Conservation (phyloP, 1,140 invertebrate species). For the Brachionus manjavacas region DNA sequence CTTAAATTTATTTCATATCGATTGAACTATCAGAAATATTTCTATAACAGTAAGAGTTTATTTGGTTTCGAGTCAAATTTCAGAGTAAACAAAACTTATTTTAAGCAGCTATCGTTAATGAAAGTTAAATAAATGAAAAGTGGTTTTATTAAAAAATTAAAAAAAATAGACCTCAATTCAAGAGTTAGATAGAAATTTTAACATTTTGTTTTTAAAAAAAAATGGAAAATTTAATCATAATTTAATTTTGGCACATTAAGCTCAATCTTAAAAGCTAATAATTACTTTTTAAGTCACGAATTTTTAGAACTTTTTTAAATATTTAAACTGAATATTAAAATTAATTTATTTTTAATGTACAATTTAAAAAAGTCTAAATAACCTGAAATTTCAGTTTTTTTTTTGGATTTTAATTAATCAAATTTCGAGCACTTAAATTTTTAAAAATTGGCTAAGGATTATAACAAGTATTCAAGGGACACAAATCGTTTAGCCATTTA, state of each 20-base stretch:
- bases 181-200: neutral
- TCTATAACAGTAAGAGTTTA: neutral
- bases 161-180: neutral
- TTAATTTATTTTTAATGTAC: neutral
- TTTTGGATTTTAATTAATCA: neutral
- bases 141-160: no score
- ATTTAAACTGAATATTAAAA: neutral
- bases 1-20: neutral
- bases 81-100: neutral
- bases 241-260: neutral
- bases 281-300: neutral
- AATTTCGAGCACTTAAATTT: neutral
- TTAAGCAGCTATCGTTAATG: neutral
- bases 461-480: neutral
- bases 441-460: neutral
- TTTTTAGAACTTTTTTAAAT: neutral
- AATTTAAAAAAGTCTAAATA: neutral
- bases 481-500: neutral
- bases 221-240: neutral
- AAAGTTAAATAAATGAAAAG: neutral
- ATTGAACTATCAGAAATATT: neutral
- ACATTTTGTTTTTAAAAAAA: neutral
- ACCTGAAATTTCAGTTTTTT: neutral
- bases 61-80: neutral
- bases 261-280: neutral